Evolutionary conservation across 2,797 vertebrate species (phyloP), one percentile per base, ranked within the genome.

Genomic region (Rousettus madagascariensis): DNA sequence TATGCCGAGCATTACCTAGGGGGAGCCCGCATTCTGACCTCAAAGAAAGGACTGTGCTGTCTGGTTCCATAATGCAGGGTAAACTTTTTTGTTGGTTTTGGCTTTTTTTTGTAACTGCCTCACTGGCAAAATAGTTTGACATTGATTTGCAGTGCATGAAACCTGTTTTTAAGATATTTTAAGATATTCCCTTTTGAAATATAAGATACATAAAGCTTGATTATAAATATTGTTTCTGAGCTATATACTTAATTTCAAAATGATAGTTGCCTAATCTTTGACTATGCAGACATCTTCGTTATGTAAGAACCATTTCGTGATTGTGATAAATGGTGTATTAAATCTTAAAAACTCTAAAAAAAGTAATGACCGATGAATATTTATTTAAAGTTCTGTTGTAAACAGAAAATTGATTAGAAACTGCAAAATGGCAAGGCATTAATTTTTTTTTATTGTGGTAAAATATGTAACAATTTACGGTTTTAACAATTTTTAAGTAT

Each of bases 21-120:
- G 99, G 99, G 11, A 99, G 99, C 93, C 98, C 99, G 85, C 99
- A 99, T 94, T 96, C 98, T 53, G 99, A 99, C 79, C 98, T 99
- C 3, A 99, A 99, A 96, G 99, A 99, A 88, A 99, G 99, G 96
- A 98, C 98, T 0, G 97, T 99, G 87, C 98, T 99, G 33, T 97
- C 99, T 91, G 99, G 99, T 90, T 99, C 99, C 86, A 99, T 99
- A 96, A 99, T 99, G 99, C 99, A 99, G 98, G 99, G 99, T 99
- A 98, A 92, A 59, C 15, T 88, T 43, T 66, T 66, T 22, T 51
- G 36, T 11, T 51, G 71, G 2, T 85, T 94, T 92, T 83, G 15
- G 43, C 57, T 75, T 74, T 83, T 91, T 55, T 74, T 92, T 65
- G 28, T 41, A 17, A 43, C 36, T 66, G 16, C 55, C 33, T 43